These are phyloP conservation scores for Pissodes strobi DNA, from an alignment of 1,140 invertebrate genomes.

Conservation along the genomic window DNA sequence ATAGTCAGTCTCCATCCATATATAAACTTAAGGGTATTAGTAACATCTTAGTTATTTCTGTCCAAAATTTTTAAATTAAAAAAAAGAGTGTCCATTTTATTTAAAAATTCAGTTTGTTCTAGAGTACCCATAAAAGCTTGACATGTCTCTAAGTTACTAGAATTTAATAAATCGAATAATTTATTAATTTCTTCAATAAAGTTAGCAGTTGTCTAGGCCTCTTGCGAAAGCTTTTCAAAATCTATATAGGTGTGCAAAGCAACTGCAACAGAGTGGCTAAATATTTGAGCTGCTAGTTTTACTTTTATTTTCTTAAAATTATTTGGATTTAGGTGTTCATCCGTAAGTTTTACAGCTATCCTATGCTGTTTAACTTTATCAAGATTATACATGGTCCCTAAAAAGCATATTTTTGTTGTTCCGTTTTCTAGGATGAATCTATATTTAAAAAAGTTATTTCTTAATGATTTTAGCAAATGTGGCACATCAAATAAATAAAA, in stretches of 20 bases:
- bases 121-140: constrained; percentile 1
- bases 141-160: neutral
- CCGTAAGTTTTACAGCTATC: constrained; percentile 1
- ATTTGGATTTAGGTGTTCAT: constrained; percentile 8
- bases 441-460: too few relatives aligned
- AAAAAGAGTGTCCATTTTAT: constrained; percentile 1
- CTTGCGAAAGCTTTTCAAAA: neutral
- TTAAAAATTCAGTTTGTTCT: neutral
- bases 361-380: constrained; percentile 7
- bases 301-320: constrained; percentile 12
- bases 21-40: neutral
- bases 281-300: constrained; percentile 2
- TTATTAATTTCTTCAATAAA: too few relatives aligned
- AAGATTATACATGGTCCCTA: neutral
- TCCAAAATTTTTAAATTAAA: neutral
- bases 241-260: constrained; percentile 20
- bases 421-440: neutral
- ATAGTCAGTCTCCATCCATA: constrained; percentile 3
- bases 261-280: constrained; percentile 1
- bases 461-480: constrained; percentile 9
- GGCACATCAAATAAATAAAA: constrained; percentile 11
- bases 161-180: too few relatives aligned
- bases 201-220: neutral
- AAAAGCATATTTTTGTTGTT: neutral
- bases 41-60: neutral